Base-by-base conservation (phyloP, 2,888 invertebrate species). In the Cremastobaeus sp. region DNA sequence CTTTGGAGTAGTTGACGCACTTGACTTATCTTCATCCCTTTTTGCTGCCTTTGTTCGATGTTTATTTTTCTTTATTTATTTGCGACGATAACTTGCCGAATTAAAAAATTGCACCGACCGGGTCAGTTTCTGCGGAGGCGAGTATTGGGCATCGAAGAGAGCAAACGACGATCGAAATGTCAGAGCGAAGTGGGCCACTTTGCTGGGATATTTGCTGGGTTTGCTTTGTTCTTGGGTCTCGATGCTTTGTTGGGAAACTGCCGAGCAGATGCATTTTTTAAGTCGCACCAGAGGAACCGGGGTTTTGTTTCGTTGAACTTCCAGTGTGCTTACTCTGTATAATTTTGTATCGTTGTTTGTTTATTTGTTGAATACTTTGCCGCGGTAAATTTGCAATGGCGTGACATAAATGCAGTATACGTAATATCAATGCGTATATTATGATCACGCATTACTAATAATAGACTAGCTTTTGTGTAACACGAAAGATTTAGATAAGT, bases 401-500 rank as follows among this genome's bases (percentile, higher is more conserved):
- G 54, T 47, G 41, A 47, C 48, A 30, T 65, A 54, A 12, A 37
- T 39, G 37, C 18, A 1, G 30, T 17, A 37, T 47, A 48, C 30
- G 21, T 15, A 39, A 54, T 43, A 52, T 6, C 50, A 43, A 37
- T 35, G 50, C 47, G 54, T 54, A 48, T 62, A 70, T 34, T 64
- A 62, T 39, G 35, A 45, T 55, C 35, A 59, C 45, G 62, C 62
- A 57, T n/a, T 43, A 68, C 68, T 68, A 65, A 73, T 72, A 41
- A 45, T 68, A 76, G 68, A 74, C 21, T 82, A 86, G 83, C 82
- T 85, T 85, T 83, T 85, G 82, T 85, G 83, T 86, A 79, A 83
- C 81, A 82, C 78, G 75, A 82, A 81, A 78, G 77, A 85, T 82
- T 83, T 83, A 85, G 81, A 83, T 83, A 85, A 84, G 81, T 86